Evolutionary conservation across 2,888 invertebrate genomes (phyloP), one percentile per base, ranked within the genome.

Genomic region (Creontiades dilutus): DNA sequence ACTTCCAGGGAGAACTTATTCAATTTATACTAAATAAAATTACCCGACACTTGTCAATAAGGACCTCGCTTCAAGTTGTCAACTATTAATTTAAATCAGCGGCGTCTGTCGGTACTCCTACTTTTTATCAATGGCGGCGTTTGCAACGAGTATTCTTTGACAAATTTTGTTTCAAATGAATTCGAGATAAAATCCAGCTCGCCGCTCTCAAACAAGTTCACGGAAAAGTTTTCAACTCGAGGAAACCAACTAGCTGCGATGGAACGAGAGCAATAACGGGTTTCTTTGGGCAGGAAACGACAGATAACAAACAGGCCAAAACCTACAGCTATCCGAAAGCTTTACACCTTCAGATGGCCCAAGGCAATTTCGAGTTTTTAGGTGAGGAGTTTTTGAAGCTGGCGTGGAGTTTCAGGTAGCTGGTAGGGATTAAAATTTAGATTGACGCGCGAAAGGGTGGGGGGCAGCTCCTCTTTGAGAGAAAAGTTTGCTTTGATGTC

Each of bases 401-500:
- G 61, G 61, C 23, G 61, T 61, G 61, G 61, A 61, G 61, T 61
- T 61, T 61, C 61, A 61, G 61, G 61, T 57, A 13, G 57, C 57
- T 57, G 57, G 57, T 61, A 61, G 11, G 61, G 61, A 61, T 61
- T 61, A 61, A 61, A 61, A 61, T 61, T 61, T 61, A 61, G 61
- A 61, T 61, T 61, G 61, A 61, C 61, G 61, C 19, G 61, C 7
- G 61, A 61, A 61, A 19, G 61, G 61, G 5, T 19, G 23, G 4
- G 61, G 61, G 19, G 4, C 16, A 4, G 16, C n/a, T 9, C n/a
- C n/a, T 61, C 19, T 61, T 61, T 19, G 61, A 61, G 19, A 19
- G 61, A 61, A 61, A 61, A 61, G 61, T 61, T 61, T n/a, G 61
- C 61, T 61, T 61, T 61, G 61, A 61, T 61, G 61, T 61, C 61